Conservation (phyloP, 2,113 vertebrate species). For the Pteruthius melanotis region DNA sequence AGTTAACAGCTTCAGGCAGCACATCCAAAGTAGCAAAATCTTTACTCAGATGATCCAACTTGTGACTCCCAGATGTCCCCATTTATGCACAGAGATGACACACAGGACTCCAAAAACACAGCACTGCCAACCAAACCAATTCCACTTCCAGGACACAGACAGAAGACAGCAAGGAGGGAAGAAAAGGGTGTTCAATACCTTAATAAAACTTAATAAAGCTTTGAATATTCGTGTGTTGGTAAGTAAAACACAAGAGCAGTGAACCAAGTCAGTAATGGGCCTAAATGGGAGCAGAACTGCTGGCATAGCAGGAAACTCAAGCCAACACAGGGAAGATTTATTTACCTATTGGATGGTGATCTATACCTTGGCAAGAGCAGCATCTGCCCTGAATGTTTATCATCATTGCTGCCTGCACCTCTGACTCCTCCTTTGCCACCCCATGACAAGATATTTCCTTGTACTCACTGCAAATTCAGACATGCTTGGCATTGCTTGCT, state of each 20-base stretch:
- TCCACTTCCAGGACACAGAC: accelerated
- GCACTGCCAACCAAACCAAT: accelerated
- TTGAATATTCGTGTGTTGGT: neutral
- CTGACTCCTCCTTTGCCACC: neutral
- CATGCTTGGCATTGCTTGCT: neutral
- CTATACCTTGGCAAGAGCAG: neutral
- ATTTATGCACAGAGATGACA: neutral
- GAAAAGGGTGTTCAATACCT: neutral
- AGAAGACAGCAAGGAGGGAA: neutral
- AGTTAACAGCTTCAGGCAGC: neutral
- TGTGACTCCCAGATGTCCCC: neutral
- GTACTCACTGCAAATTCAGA: neutral
- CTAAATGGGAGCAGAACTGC: neutral
- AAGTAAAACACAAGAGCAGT: neutral
- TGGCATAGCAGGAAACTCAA: neutral
- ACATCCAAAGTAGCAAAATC: no score
- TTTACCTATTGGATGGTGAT: neutral
- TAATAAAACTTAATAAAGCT: neutral
- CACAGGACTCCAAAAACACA: accelerated
- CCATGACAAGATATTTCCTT: neutral
- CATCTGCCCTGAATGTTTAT: neutral
- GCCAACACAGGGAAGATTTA: neutral
- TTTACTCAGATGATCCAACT: accelerated
- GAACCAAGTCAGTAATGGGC: neutral
- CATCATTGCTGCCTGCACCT: neutral